Percentiles rank a stretch among this genome's conserved stretches.
Conservation (phyloP, 2,888 invertebrate species). For the Aleiodes testaceus region DNA sequence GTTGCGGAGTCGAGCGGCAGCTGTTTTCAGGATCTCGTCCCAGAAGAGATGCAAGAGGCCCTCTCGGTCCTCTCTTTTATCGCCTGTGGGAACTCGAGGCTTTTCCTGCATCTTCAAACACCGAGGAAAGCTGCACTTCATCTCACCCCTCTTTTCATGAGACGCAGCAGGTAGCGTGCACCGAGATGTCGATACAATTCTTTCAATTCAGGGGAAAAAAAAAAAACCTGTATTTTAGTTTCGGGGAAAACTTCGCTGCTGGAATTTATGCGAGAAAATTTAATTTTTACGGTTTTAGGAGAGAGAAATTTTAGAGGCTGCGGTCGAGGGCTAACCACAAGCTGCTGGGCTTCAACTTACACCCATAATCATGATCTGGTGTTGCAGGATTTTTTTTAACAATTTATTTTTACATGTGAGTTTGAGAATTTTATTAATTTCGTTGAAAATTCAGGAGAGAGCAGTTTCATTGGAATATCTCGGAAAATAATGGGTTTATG, state of each 20-base stretch:
- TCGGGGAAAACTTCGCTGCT: too few species aligned
- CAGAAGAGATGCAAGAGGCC: slow-evolving; percentile 10
- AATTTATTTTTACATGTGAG: too few species aligned
- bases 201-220: too few species aligned
- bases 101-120: background rate
- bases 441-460: too few species aligned
- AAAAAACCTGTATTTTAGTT: too few species aligned
- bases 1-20: slow-evolving; percentile 50
- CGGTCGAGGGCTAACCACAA: slow-evolving; percentile 11
- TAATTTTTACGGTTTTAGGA: background rate
- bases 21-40: slow-evolving; percentile 39
- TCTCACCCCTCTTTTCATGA: background rate
- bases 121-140: background rate
- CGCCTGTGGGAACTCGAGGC: background rate
- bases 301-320: background rate
- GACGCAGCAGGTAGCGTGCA: slow-evolving; percentile 12
- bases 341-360: slow-evolving; percentile 25
- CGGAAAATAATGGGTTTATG: too few species aligned
- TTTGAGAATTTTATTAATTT: too few species aligned
- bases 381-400: too few species aligned
- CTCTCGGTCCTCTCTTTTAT: slow-evolving; percentile 12
- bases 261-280: too few species aligned
- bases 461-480: too few species aligned
- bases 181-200: too few species aligned
- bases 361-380: slow-evolving; percentile 50